Base-by-base conservation (phyloP, 2,888 invertebrate species). In the Eilema depressum region DNA sequence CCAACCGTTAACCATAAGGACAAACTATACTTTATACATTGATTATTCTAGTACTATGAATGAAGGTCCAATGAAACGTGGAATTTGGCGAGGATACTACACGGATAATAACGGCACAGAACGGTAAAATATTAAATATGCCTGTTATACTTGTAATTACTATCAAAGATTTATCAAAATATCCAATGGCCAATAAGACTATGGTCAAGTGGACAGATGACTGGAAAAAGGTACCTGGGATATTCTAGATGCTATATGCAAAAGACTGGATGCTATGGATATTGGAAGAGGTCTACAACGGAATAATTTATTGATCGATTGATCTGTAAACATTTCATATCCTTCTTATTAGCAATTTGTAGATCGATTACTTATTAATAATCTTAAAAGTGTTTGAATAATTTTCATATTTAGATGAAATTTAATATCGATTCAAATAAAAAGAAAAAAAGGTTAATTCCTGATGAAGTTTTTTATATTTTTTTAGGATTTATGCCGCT, bases 41-140 rank as follows among this genome's bases (percentile, higher is more conserved):
- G 85, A 87, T 2, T 96, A 96, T 70, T 89, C 86, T 0, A 96
- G 94, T 66, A 85, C 91, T 1, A 96, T 96, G 96, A 95, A 95
- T 73, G 93, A 91, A 53, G 95, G 95, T 2, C 95, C 95, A 0
- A 90, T 95, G 91, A 93, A 92, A 66, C 87, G 95, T 79, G 95
- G 95, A 37, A 92, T 95, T 66, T 95, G 95, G 95, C 89, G 88
- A 75, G 95, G 95, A 60, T 91, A 91, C 88, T 95, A 95, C 62
- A 87, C 68, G 10, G 95, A 95, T 77, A 86, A 78, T 0, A 76
- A 89, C 72, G 91, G 90, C 1, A 78, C 75, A 26, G 92, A 93
- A 83, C 91, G 92, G 95, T 94, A 76, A 30, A 10, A 66, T 25
- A 8, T 53, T 53, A n/a, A n/a, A 47, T 20, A 20, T 47, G 20